Conservation (phyloP, 2,888 invertebrate species). For the Cerastis rubricosa region DNA sequence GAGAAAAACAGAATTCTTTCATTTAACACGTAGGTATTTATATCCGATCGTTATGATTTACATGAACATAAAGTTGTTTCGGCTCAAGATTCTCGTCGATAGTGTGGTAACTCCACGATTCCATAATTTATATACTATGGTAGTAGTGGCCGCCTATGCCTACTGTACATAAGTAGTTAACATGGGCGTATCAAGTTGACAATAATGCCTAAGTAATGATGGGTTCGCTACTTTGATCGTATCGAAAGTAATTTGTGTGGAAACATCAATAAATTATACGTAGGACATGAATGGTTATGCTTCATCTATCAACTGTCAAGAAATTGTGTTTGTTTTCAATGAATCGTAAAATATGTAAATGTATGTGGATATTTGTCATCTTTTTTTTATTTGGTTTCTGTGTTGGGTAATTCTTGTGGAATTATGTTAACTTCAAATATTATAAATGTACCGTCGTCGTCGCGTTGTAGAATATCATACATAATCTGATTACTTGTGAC, state of each 20-base stretch:
- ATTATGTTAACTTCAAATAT: constrained; percentile 14
- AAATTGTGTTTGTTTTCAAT: constrained; percentile 29
- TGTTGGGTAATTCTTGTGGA: background rate
- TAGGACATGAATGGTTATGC: background rate
- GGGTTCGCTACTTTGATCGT: constrained; percentile 36
- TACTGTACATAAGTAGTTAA: constrained; percentile 1
- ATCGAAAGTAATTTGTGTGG: constrained; percentile 30
- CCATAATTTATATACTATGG: background rate
- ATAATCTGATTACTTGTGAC: constrained; percentile 24
- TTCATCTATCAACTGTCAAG: constrained; percentile 30
- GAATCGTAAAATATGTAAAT: background rate
- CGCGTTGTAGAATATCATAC: background rate
- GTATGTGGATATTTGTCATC: background rate
- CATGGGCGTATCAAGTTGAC: constrained; percentile 10
- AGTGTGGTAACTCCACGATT: background rate
- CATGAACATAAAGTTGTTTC: background rate
- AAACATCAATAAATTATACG: constrained; percentile 48
- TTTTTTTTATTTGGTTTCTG: background rate
- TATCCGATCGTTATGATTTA: background rate
- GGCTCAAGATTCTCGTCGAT: background rate
- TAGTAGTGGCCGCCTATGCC: background rate
- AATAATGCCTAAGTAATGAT: constrained; percentile 36
- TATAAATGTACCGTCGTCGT: background rate
- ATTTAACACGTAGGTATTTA: background rate
- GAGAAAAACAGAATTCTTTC: background rate